These are phyloP conservation scores for Nematopogon swammerdamellus DNA, from an alignment of 2,888 invertebrate genomes.

Conservation along the genomic window DNA sequence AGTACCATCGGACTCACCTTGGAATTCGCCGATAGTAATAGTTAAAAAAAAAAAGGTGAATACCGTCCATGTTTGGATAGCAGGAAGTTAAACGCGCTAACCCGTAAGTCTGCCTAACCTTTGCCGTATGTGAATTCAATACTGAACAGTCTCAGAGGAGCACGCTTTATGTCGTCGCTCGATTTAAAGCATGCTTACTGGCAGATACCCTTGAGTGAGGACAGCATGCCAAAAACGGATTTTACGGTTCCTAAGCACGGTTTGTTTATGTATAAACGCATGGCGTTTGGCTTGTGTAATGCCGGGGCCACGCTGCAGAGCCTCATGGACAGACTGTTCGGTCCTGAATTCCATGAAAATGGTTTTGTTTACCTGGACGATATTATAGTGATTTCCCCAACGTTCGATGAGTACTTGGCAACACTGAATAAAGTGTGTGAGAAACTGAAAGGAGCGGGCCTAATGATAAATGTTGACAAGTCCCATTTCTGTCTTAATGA, in stretches of 20 bases:
- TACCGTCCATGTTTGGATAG: conserved; percentile 12
- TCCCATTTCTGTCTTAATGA: conserved; percentile 13
- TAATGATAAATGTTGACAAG: conserved; percentile 17
- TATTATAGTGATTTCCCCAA: conserved; percentile 9
- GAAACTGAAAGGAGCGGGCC: background rate
- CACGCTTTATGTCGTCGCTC: conserved; percentile 6
- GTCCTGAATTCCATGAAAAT: conserved; percentile 11
- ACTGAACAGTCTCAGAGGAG: conserved; percentile 1
- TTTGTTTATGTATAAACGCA: conserved; percentile 5
- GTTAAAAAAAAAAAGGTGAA: conserved; percentile 13
- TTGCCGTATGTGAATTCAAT: conserved; percentile 6
- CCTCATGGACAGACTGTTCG: conserved; percentile 11
- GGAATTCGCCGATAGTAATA: conserved; percentile 15
- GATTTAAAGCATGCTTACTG: conserved; percentile 6
- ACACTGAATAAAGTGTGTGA: background rate
- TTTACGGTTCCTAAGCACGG: conserved; percentile 4
- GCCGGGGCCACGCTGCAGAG: conserved; percentile 9
- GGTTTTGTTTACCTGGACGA: conserved; percentile 14
- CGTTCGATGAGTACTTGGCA: conserved; percentile 10
- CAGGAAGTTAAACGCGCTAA: conserved; percentile 6
- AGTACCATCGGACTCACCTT: conserved; percentile 13
- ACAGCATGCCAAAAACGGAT: conserved; percentile 3
- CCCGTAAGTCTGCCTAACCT: conserved; percentile 8
- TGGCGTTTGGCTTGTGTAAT: conserved; percentile 6
- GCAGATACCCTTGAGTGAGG: conserved; percentile 2